Base-by-base conservation (phyloP, 2,888 invertebrate species). In the Catocala fraxini region DNA sequence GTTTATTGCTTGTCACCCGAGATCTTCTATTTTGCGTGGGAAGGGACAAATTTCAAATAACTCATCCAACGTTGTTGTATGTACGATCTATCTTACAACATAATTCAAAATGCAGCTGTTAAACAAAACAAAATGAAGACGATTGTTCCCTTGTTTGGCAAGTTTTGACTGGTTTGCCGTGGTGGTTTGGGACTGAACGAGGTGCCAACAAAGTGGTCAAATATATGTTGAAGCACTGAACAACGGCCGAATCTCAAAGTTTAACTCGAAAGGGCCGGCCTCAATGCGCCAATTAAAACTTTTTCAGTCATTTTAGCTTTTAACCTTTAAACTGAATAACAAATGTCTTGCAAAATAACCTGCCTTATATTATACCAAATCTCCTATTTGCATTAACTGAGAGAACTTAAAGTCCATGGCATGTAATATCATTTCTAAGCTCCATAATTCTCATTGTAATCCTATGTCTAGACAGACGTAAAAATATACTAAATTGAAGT, bases 251-350 rank as follows among this genome's bases (percentile, higher is more conserved):
- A 60, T 65, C 73, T 68, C 68, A 71, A 70, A 72, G 74, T 73
- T 73, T 77, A 70, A 75, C 75, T 66, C 68, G 71, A 67, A 73
- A 77, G 72, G 77, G 72, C 81, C 80, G 69, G 76, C 81, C 82
- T 79, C 81, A 80, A 78, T 83, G 82, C 79, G 73, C 81, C 85
- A 86, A 87, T 89, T 89, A 87, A 89, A 89, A 89, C 82, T 88
- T 89, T 83, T 66, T 63, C 59, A 51, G 57, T 69, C 57, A 58
- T 66, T 72, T 59, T 75, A 64, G 61, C 56, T 69, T 68, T 61
- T 65, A 63, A 65, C 63, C 60, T 70, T 49, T 65, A 51, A 64
- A 61, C 59, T 63, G 61, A 65, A 67, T 73, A 69, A 70, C 53
- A 55, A 67, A 25, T 59, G 46, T 51, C 57, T 65, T 45, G 25